These are phyloP conservation scores for Tenualosa thibaudeaui DNA, from an alignment of 2,797 vertebrate species.

Conservation along the genomic window DNA sequence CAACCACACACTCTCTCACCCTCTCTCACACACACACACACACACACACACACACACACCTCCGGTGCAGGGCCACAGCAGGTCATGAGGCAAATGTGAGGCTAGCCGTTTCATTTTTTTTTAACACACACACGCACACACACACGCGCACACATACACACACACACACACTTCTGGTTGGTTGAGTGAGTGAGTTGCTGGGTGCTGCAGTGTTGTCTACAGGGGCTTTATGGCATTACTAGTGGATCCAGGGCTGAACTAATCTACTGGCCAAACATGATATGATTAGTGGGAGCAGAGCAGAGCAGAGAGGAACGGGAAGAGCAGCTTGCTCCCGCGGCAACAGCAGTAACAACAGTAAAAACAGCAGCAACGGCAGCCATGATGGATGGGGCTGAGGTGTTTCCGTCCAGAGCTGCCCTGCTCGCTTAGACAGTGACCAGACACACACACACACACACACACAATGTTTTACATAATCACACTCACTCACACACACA, in stretches of 20 bases:
- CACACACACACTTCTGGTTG: not conserved
- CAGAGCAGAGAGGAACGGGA: slow-evolving; percentile 52
- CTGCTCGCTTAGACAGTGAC: slow-evolving; percentile 15
- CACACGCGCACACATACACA: not conserved
- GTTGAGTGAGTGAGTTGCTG: not conserved
- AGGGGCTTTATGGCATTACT: slow-evolving; percentile 68
- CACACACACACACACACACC: not conserved
- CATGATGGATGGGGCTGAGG: slow-evolving; percentile 47
- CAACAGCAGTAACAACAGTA: not conserved
- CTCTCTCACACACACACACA: not conserved
- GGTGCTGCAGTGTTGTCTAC: slow-evolving; percentile 31
- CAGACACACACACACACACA: slow-evolving; percentile 50
- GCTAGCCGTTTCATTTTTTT: not conserved
- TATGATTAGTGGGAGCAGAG: slow-evolving; percentile 72
- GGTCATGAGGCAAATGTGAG: slow-evolving; percentile 28
- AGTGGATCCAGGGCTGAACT: slow-evolving; percentile 67
- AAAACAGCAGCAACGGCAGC: slow-evolving; percentile 41
- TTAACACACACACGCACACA: not conserved
- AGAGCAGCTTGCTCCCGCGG: slow-evolving; percentile 40
- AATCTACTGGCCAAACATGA: slow-evolving; percentile 75
- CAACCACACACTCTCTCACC: not conserved
- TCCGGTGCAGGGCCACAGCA: not conserved
- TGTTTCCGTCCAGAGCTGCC: slow-evolving; percentile 17
- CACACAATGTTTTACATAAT: slow-evolving; percentile 47
- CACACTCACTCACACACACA: slow-evolving; percentile 60